Conservation (phyloP, 2,797 vertebrate species). For the Tamandua tetradactyla region DNA sequence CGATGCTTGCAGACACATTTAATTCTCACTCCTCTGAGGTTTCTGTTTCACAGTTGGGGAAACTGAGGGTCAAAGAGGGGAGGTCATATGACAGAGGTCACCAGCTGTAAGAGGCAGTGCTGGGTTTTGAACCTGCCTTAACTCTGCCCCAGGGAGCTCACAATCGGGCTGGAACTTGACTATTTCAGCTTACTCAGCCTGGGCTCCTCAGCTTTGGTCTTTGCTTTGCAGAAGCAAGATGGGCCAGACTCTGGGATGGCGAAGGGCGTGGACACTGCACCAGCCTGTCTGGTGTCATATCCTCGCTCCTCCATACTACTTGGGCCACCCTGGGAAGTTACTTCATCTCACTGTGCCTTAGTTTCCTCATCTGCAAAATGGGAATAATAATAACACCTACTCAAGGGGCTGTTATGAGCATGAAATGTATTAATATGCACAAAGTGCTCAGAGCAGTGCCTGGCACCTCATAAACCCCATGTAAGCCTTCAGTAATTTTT, state of each 20-base stretch:
- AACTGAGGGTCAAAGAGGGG: neutral
- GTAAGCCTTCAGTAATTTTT: too few relatives aligned
- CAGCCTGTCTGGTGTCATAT: neutral
- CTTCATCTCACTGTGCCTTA: neutral
- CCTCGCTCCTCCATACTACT: accelerated
- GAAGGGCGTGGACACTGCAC: neutral
- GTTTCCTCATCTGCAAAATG: neutral
- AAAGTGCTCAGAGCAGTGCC: neutral
- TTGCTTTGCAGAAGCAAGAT: neutral
- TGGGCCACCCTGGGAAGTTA: neutral
- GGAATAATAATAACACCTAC: neutral
- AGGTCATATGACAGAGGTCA: neutral
- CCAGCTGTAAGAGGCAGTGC: neutral
- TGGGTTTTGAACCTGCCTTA: neutral
- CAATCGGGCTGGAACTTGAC: accelerated
- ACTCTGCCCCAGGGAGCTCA: neutral
- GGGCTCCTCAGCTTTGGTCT: neutral
- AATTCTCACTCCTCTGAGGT: accelerated
- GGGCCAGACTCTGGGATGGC: neutral
- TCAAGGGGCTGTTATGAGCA: neutral
- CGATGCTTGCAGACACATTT: neutral
- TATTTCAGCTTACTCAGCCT: neutral
- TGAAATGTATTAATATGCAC: neutral
- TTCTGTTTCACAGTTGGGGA: neutral
- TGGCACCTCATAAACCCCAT: neutral